Evolutionary conservation across 1,140 invertebrate species (phyloP).

Genomic region (Hylaeus anthracinus): DNA sequence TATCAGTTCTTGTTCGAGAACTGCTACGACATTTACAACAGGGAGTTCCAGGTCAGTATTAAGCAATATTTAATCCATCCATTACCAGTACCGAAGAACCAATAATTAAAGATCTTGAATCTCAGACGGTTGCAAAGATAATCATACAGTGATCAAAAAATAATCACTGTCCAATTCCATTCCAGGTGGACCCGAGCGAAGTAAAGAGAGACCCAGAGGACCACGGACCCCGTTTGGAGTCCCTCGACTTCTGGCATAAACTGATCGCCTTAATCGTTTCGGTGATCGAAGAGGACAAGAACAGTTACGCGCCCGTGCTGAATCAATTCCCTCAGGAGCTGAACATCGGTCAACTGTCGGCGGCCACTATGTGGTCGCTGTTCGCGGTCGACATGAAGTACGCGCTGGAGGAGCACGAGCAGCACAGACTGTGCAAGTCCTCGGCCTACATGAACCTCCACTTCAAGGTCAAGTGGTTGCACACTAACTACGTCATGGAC

Average conservation of each 20-base stretch:
- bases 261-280: constrained; percentile 98
- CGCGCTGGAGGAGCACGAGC: constrained; percentile 98
- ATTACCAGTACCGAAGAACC: no score
- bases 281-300: constrained; percentile 99
- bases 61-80: no score
- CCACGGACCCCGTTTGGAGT: constrained; percentile 93
- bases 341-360: constrained; percentile 96
- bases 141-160: no score
- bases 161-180: no score
- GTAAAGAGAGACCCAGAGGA: constrained; percentile 93
- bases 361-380: constrained; percentile 97
- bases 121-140: no score
- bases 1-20: constrained; percentile 99
- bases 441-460: constrained; percentile 99
- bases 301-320: constrained; percentile 98
- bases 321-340: constrained; percentile 98
- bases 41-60: constrained; percentile 87
- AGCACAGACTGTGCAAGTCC: constrained; percentile 96
- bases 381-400: constrained; percentile 99
- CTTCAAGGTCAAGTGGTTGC: constrained; percentile 99
- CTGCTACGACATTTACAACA: constrained; percentile 96
- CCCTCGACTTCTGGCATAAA: constrained; percentile 99
- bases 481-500: constrained; percentile 99
- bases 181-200: constrained; percentile 92
- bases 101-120: no score